Evolutionary conservation across 2,888 invertebrate genomes (phyloP), one percentile per base, ranked within the genome.

Genomic region (Orchesella flavescens): DNA sequence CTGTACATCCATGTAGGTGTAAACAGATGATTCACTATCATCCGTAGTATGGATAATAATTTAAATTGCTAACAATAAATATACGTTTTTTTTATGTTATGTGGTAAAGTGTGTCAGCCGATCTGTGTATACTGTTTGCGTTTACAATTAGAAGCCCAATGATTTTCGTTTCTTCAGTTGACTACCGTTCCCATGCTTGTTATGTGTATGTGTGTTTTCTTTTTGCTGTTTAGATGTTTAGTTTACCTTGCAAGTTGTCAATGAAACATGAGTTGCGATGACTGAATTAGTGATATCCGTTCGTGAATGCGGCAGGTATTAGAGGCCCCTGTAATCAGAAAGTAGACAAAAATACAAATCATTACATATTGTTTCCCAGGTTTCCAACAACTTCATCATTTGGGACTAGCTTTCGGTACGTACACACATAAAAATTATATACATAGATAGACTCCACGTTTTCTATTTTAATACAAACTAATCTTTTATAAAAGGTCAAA

Each of bases 281-380:
- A 84, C 84, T 84, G 84, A 72, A 83, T 88, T 87, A 88, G 76
- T 88, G 88, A 86, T 88, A 88, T 88, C 97, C 97, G 93, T 97
- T 97, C 93, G 97, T 97, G 93, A 97, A 97, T 92, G 97, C 97
- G 93, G 97, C 96, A 92, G 97, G 97, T 94, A 97, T 97, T 93
- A 97, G 93, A 91, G 97, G 96, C 91, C 96, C 97, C 97, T 97
- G 94, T 88, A 94, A 94, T 55, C 5, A 55, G 49, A 7, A 65
- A 88, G 13, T 21, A 17, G 89, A 89, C 90, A 85, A n/a, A 34
- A 34, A 34, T 7, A 34, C 34, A 34, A 34, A 34, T 34, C 7
- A 34, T 34, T 34, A 34, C 34, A 34, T 34, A 4, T 34, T 34
- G 34, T 7, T 34, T n/a, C n/a, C 34, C 34, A 34, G 7, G 7